These are phyloP conservation scores for Tinea trinotella DNA, from an alignment of 2,888 invertebrate genomes.

Conservation along the genomic window DNA sequence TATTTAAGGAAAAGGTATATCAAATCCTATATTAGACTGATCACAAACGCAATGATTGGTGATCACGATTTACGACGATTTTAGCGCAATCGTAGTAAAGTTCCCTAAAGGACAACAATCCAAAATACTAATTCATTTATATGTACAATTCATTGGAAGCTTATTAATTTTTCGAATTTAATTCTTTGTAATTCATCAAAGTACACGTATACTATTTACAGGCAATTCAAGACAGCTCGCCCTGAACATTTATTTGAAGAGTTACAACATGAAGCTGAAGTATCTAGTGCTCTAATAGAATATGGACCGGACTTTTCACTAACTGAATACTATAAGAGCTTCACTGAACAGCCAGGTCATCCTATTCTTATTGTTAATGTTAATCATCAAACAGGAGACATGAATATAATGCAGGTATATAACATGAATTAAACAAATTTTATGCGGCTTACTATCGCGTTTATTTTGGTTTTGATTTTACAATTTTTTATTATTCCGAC, in stretches of 20 bases:
- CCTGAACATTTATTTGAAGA: slow-evolving; percentile 65
- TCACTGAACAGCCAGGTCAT: slow-evolving; percentile 74
- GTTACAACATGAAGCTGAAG: slow-evolving; percentile 43
- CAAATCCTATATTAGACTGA: no score
- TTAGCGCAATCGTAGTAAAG: no score
- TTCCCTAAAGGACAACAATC: no score
- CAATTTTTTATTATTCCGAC: no score
- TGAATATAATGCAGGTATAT: slow-evolving; percentile 60
- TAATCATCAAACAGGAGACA: slow-evolving; percentile 50
- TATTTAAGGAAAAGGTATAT: slow-evolving; percentile 71
- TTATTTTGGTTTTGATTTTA: no score
- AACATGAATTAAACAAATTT: no score
- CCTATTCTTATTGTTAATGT: slow-evolving; percentile 71
- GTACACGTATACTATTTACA: slow-evolving; percentile 25
- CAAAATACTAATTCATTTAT: background rate
- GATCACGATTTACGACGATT: no score
- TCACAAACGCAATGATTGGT: no score
- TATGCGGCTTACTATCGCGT: no score
- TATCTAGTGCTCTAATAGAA: slow-evolving; percentile 34
- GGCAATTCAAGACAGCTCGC: slow-evolving; percentile 45
- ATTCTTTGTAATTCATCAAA: background rate
- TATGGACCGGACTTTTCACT: slow-evolving; percentile 48
- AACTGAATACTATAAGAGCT: slow-evolving; percentile 52
- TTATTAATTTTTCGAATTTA: background rate
- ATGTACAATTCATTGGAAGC: slow-evolving; percentile 16